Conservation (phyloP, 2,888 invertebrate species). For the Pasiphila rectangulata region DNA sequence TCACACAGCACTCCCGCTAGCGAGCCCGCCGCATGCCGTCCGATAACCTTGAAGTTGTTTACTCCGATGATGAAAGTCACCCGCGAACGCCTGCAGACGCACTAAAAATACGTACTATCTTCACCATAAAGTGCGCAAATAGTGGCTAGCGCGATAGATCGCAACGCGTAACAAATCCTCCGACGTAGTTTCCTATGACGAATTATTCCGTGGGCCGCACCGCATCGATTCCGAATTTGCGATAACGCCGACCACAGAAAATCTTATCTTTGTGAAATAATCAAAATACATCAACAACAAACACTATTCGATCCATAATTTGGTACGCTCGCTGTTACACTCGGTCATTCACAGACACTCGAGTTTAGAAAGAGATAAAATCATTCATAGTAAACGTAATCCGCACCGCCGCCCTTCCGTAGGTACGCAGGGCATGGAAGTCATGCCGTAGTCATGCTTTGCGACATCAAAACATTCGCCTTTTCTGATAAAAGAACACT, state of each 20-base stretch:
- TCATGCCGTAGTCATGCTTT: slow-evolving; percentile 76
- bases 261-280: slow-evolving; percentile 66
- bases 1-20: slow-evolving; percentile 50
- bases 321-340: slow-evolving; percentile 77
- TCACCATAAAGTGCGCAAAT: slow-evolving; percentile 74
- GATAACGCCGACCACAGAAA: slow-evolving; percentile 62
- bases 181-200: slow-evolving; percentile 60
- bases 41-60: slow-evolving; percentile 80
- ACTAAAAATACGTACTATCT: slow-evolving; percentile 77
- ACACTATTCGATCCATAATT: slow-evolving; percentile 77
- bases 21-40: slow-evolving; percentile 63
- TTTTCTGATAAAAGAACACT: slow-evolving; percentile 49
- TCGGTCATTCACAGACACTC: slow-evolving; percentile 79
- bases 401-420: slow-evolving; percentile 68
- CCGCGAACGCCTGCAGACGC: slow-evolving; percentile 58
- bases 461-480: slow-evolving; percentile 73
- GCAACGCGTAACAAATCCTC: slow-evolving; percentile 62
- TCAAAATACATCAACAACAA: slow-evolving; percentile 77
- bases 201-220: slow-evolving; percentile 52
- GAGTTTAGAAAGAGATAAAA: slow-evolving; percentile 80
- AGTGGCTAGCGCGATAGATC: slow-evolving; percentile 61
- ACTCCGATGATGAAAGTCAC: slow-evolving; percentile 74
- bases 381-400: slow-evolving; percentile 81
- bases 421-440: slow-evolving; percentile 79
- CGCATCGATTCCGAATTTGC: slow-evolving; percentile 50